Evolutionary conservation across 2,888 invertebrate species (phyloP).

Genomic region (Charanyca ferruginea): DNA sequence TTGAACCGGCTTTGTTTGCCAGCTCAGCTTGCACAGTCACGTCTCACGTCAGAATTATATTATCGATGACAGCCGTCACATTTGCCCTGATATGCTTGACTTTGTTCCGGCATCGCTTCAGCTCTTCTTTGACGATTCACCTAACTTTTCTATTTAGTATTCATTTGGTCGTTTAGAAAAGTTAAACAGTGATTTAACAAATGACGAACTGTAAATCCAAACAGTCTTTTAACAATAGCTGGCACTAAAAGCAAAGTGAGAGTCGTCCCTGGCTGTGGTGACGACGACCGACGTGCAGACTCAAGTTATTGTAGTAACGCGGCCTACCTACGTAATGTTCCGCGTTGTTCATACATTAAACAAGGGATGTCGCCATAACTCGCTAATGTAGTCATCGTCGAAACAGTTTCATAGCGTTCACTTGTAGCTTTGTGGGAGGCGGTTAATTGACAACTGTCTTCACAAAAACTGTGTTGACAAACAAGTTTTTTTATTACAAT

Average conservation of each 20-base stretch:
- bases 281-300: constrained; percentile 26
- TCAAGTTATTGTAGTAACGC: constrained; percentile 67
- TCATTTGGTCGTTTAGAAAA: constrained; percentile 31
- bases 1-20: constrained; percentile 91
- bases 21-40: constrained; percentile 87
- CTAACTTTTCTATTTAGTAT: constrained; percentile 41
- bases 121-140: constrained; percentile 45
- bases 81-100: constrained; percentile 61
- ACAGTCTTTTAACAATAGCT: constrained; percentile 78
- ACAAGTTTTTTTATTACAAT: constrained; percentile 7
- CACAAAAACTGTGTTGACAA: constrained; percentile 20
- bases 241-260: constrained; percentile 77
- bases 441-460: constrained; percentile 14
- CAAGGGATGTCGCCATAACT: constrained; percentile 64
- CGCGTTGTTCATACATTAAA: constrained; percentile 70
- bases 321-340: constrained; percentile 68
- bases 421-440: constrained; percentile 40
- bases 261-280: constrained; percentile 65
- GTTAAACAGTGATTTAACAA: constrained; percentile 32
- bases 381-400: constrained; percentile 44
- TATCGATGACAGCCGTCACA: constrained; percentile 79
- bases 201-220: constrained; percentile 62
- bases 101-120: constrained; percentile 53
- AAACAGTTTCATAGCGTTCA: constrained; percentile 37
- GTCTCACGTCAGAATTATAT: constrained; percentile 81